Base-by-base conservation (phyloP, 2,113 vertebrate genomes). In the Oostethus manadensis region DNA sequence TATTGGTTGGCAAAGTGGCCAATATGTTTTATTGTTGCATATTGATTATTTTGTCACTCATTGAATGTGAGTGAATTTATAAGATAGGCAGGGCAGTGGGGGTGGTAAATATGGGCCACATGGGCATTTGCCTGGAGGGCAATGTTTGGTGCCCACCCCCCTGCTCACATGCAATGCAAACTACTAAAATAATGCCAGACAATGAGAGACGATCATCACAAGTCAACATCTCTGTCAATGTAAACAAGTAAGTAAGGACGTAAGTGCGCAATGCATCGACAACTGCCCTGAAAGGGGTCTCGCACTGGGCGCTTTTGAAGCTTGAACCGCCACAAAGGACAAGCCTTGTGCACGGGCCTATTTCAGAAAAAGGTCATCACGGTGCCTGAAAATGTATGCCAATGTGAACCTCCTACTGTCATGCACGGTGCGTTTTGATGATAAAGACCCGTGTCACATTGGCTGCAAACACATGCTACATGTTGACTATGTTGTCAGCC, bases 401-500 rank as follows among this genome's bases (percentile, higher is more conserved):
- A 51, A 46, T 44, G 6, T 18, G 9, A 51, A 64, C 60, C 29
- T 18, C 8, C 44, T 2, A 23, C 58, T 6, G 51, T 64, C 62
- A 47, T 50, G 62, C 43, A 21, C 8, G 2, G 18, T 50, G 21
- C 17, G 7, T 33, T 59, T 42, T 63, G 60, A 71, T 55, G 29
- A 47, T 58, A 62, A 70, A 72, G 54, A 62, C 60, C 51, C 60
- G 40, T 56, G 46, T 60, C 66, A 67, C 56, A 38, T 58, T 64
- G 56, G 46, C 62, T 49, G 50, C 48, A 38, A 70, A 59, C 59
- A 51, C 38, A 59, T 59, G 60, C 58, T 61, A 64, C 62, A 74
- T 56, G 53, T 70, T 68, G 69, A 68, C 68, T 72, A 51, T 56
- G 75, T 48, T 74, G 70, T 73, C 74, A 64, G 46, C 54, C 57